phyloP scores from a whole-genome alignment of 2,113 vertebrate genomes.

The Microtus ochrogaster region DNA sequence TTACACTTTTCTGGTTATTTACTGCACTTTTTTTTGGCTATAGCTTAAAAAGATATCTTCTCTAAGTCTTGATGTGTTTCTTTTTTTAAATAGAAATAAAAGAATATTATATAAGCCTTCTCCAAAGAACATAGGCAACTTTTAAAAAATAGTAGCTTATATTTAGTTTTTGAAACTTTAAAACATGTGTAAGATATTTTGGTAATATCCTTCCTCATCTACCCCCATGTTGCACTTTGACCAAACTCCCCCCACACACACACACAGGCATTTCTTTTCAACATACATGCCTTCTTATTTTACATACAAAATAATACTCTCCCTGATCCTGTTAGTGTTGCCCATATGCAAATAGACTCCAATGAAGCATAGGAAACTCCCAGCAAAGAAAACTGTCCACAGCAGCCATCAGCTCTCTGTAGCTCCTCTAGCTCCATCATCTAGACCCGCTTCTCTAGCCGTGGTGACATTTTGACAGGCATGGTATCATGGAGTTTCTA shows the following conservation, averaged over 20 bases:
- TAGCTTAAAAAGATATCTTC: not conserved
- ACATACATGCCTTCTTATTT: not conserved
- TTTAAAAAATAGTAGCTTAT: not conserved
- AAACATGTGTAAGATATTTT: not conserved
- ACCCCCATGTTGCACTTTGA: no score
- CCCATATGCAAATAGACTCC: not conserved
- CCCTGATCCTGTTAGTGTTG: no score
- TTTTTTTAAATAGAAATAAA: not conserved
- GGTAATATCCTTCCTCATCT: no score
- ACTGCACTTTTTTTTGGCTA: not conserved
- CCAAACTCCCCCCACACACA: rapidly evolving
- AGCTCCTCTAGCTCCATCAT: not conserved
- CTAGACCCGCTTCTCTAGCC: no score
- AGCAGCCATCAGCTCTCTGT: no score
- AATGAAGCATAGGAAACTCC: no score
- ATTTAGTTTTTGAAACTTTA: not conserved
- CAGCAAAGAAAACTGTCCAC: not conserved
- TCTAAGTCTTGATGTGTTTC: not conserved
- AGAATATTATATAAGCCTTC: not conserved
- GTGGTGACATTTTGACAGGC: not conserved
- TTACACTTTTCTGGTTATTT: not conserved
- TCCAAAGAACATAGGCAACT: not conserved
- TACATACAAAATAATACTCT: not conserved
- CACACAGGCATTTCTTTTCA: not conserved
- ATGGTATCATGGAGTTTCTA: not conserved